phyloP scores from a whole-genome alignment of 2,797 vertebrate species.

The Choloepus didactylus region DNA sequence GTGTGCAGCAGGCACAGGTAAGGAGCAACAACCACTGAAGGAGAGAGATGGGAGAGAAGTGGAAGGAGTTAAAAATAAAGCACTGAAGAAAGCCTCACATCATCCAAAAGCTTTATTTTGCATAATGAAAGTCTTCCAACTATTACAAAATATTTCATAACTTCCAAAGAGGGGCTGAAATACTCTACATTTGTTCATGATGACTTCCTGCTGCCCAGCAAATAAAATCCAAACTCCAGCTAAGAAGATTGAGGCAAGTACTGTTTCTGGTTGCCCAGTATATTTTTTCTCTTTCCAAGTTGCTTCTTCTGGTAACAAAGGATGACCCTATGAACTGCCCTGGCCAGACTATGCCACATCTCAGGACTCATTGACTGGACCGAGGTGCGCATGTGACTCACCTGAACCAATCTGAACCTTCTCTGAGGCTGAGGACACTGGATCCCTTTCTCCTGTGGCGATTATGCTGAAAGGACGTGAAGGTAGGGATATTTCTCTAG shows the following conservation, averaged over 20 bases:
- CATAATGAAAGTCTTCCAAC: conserved; percentile 10
- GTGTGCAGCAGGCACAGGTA: background rate
- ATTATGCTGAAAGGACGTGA: background rate
- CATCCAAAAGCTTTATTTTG: background rate
- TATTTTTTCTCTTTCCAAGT: background rate
- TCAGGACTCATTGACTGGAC: background rate
- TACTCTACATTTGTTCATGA: background rate
- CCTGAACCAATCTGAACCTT: background rate
- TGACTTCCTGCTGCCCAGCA: background rate
- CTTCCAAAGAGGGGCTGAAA: background rate
- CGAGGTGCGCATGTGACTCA: background rate
- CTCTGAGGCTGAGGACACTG: background rate
- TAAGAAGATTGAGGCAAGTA: background rate
- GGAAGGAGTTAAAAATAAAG: background rate
- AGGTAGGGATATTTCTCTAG: background rate
- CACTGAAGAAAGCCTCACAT: background rate
- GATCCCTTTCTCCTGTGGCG: background rate
- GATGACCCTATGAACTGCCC: background rate
- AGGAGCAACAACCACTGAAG: background rate
- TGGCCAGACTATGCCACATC: background rate
- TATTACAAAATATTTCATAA: background rate
- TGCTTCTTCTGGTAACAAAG: background rate
- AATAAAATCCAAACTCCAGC: background rate
- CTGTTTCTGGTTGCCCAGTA: background rate
- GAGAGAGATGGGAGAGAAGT: background rate